Conservation (phyloP, 1,140 invertebrate species). For the Zaprionus ghesquierei region DNA sequence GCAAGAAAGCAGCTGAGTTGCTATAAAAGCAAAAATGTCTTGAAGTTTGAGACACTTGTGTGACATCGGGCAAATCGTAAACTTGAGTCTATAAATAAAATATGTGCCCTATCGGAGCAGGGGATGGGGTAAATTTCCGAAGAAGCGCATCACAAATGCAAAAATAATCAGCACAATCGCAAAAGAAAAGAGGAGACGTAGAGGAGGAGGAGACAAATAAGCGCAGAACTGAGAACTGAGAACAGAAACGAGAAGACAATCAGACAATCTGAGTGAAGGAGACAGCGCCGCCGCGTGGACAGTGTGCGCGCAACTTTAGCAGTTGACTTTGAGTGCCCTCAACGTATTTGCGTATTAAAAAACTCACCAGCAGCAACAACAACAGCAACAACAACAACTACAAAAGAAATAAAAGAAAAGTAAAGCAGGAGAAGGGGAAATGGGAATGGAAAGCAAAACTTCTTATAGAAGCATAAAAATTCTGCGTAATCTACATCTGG, state of each 20-base stretch:
- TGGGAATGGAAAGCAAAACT: slow-evolving; percentile 10
- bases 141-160: slow-evolving; percentile 73
- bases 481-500: slow-evolving; percentile 76
- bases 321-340: slow-evolving; percentile 56
- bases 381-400: not conserved
- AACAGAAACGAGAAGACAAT: slow-evolving; percentile 30
- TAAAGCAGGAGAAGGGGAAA: not conserved
- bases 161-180: slow-evolving; percentile 69
- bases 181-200: not conserved
- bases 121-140: slow-evolving; percentile 34
- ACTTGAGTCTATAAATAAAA: slow-evolving; percentile 61
- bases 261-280: slow-evolving; percentile 19
- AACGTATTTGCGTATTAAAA: slow-evolving; percentile 51
- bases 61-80: slow-evolving; percentile 38
- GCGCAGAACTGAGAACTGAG: not conserved
- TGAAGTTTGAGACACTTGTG: slow-evolving; percentile 3
- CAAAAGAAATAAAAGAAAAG: slow-evolving; percentile 4
- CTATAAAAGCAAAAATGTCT: slow-evolving; percentile 14
- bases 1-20: slow-evolving; percentile 17
- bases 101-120: slow-evolving; percentile 25
- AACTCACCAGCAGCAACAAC: slow-evolving; percentile 5
- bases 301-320: slow-evolving; percentile 1
- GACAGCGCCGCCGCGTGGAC: slow-evolving; percentile 18
- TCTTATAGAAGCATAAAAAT: slow-evolving; percentile 45
- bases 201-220: not conserved